Evolutionary conservation across 2,797 vertebrate genomes (phyloP), one percentile per base, ranked within the genome.

Genomic region (Brachyrhaphis roseni): DNA sequence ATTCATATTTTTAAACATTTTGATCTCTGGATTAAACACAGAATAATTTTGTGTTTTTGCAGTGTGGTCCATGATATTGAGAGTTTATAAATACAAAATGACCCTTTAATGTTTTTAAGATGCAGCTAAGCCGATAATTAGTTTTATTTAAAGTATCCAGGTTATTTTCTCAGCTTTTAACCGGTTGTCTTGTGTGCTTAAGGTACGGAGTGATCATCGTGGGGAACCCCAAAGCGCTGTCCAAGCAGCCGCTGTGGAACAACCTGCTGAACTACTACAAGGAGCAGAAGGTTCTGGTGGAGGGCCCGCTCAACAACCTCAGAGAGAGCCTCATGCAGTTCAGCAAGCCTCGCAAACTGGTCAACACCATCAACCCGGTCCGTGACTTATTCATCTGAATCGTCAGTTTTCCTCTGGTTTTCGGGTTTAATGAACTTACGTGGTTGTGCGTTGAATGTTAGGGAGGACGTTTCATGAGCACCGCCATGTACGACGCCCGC

Each of bases 311-410:
- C 43, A 99, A 99, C 91, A 99, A 99, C 94, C 97, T 99, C 77
- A 94, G 98, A 0, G 98, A 99, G 94, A 99, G 98, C 91, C 97
- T 99, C 0, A 99, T 99, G 98, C 98, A 99, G 93, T 99, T 99
- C 95, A 99, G 98, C 96, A 99, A 99, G 90, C 98, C 98, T 0
- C 97, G 98, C 77, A 99, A 99, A 82, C 96, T 99, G 0, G 98
- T 99, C 91, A 99, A 99, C 88, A 98, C 98, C 84, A 98, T 99
- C 95, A 99, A 99, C 92, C 98, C 98, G 0, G 98, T 99, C 89
- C 97, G 98, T 83, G 57, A 8, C 51, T 66, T 20, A 3, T 0
- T n/a, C 66, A 5, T 13, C 39, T n/a, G 20, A 45, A 43, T 26
- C 26, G 36, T 43, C 36, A 26, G 23, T 68, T 20, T n/a, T n/a